phyloP scores from a whole-genome alignment of 2,113 vertebrate genomes.

The Ceyx cyanopectus region DNA sequence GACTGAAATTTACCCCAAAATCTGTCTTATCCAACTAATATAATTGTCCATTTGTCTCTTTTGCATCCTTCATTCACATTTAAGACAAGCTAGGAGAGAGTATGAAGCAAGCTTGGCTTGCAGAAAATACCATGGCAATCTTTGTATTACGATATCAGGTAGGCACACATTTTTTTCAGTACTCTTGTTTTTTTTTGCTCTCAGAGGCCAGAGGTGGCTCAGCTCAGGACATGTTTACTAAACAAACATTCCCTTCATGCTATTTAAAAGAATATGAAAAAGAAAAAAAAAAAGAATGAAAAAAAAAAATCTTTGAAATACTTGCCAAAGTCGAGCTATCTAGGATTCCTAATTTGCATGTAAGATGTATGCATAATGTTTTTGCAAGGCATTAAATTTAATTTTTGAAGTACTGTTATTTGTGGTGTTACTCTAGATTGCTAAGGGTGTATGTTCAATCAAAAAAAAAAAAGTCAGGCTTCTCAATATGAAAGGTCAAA shows the following conservation, averaged over 20 bases:
- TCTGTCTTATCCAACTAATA: neutral
- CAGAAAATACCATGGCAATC: neutral
- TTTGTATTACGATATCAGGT: neutral
- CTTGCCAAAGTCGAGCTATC: neutral
- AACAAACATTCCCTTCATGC: neutral
- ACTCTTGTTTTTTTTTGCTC: neutral
- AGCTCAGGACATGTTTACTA: neutral
- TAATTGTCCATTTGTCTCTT: neutral
- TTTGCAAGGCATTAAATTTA: neutral
- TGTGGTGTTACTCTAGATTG: neutral
- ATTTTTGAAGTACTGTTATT: neutral
- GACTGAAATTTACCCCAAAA: neutral
- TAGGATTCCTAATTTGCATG: neutral
- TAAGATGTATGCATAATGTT: neutral
- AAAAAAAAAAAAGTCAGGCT: neutral
- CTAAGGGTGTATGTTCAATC: neutral
- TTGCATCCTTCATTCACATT: neutral
- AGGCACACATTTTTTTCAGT: neutral
- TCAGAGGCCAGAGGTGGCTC: neutral
- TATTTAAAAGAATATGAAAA: neutral
- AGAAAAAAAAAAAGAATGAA: neutral
- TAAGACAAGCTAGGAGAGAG: neutral
- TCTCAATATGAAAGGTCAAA: neutral
- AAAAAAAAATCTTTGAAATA: neutral
- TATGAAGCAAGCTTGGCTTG: neutral